Base-by-base conservation (phyloP, 2,888 invertebrate genomes). In the Seira ritae region DNA sequence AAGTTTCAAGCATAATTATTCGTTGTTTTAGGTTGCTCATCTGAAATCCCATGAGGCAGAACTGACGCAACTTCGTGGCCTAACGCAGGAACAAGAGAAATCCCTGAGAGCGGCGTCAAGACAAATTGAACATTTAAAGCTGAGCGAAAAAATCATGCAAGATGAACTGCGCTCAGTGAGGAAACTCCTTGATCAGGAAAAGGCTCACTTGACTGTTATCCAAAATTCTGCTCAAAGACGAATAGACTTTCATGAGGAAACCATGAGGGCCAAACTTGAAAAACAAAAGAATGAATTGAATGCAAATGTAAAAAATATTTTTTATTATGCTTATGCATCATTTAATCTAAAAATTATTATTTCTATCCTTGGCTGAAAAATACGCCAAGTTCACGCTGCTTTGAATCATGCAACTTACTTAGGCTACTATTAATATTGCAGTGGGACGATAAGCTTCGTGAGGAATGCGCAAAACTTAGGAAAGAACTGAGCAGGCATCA, bases 361-460 rank as follows among this genome's bases (percentile, higher is more conserved):
- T n/a, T 31, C 3, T 8, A 31, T 31, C 31, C 31, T 31, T 31
- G 3, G 31, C 8, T 31, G 31, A 31, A 31, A 31, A 31, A 4
- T 8, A 31, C 8, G 31, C 31, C n/a, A n/a, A n/a, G n/a, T 31
- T 31, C 3, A 31, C 8, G 31, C 31, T 31, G 17, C 60, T 60
- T 60, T 60, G 15, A 10, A 46, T 15, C 15, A 46, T 12, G 10
- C 50, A 10, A 46, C 12, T 60, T 19, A 60, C 17, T 19, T 19
- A 60, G 2, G 17, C 12, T 6, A 60, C 4, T 19, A 15, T 15
- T 66, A 3, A 20, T 19, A 31, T 31, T 60, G 88, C 92, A 93
- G 91, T 94, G 94, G 94, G 94, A 94, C 90, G 92, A 93, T 87
- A 92, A 92, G 90, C 90, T 94, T 89, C 91, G 93, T 88, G 92